Percentiles rank a stretch among this genome's conserved stretches.
Evolutionary conservation across 2,888 invertebrate genomes (phyloP).

Genomic region (Drosophila nigritarsus): DNA sequence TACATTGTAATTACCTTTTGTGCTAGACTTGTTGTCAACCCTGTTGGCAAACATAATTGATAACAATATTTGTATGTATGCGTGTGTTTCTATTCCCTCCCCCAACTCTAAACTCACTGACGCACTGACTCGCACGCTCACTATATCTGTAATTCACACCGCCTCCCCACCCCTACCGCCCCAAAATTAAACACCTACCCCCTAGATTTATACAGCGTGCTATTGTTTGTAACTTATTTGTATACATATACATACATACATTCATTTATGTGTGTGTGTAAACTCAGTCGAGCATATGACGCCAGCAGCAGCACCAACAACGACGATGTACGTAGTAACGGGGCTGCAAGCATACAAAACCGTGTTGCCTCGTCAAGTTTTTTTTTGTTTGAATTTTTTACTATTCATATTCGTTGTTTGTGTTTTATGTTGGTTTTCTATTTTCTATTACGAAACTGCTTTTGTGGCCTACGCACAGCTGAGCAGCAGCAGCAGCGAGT

Average conservation of each 20-base stretch:
- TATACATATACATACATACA: conserved; percentile 15
- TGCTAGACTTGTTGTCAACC: conserved; percentile 42
- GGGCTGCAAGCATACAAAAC: conserved; percentile 27
- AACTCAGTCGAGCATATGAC: conserved; percentile 69
- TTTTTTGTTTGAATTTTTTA: conserved; percentile 14
- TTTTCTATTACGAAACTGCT: conserved; percentile 69
- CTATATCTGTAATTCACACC: background rate
- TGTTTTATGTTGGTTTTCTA: conserved; percentile 47
- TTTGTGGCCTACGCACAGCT: conserved; percentile 74
- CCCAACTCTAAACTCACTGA: background rate
- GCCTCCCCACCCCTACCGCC: background rate
- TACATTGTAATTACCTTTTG: conserved; percentile 33
- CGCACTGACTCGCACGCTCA: background rate
- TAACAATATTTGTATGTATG: conserved; percentile 45
- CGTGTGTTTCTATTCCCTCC: background rate
- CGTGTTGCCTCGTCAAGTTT: conserved; percentile 54
- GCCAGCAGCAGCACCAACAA: conserved; percentile 27
- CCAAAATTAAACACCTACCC: conserved; percentile 15
- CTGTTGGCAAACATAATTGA: conserved; percentile 61
- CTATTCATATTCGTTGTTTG: conserved; percentile 25
- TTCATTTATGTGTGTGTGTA: conserved; percentile 24
- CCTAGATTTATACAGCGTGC: conserved; percentile 30
- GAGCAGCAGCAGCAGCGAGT: conserved; percentile 46
- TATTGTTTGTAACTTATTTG: conserved; percentile 60
- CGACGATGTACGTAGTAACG: conserved; percentile 49